phyloP scores from a whole-genome alignment of 2,113 vertebrate genomes.

The Anguilla rostrata region DNA sequence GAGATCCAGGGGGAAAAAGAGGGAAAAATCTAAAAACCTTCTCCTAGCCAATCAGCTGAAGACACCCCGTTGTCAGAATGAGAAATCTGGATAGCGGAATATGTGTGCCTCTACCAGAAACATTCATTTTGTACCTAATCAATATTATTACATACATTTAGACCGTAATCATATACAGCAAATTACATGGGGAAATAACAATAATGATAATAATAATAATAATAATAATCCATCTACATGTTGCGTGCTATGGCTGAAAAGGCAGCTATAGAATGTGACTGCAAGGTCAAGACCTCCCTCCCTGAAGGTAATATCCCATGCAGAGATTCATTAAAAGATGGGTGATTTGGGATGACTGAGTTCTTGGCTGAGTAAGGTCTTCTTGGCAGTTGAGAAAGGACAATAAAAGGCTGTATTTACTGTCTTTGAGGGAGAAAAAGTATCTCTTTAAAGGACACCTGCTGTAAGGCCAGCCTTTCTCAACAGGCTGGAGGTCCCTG shows the following conservation, averaged over 20 bases:
- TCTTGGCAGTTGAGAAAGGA: slow-evolving; percentile 3
- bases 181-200: background rate
- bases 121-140: background rate
- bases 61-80: background rate
- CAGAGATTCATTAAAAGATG: background rate
- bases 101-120: background rate
- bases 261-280: background rate
- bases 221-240: background rate
- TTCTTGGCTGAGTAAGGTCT: slow-evolving; percentile 20
- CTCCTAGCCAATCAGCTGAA: background rate
- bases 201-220: background rate
- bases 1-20: too few relatives aligned
- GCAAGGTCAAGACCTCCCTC: background rate
- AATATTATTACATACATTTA: background rate
- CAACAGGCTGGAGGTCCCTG: background rate
- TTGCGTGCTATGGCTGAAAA: background rate
- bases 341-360: slow-evolving; percentile 25
- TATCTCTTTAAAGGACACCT: background rate
- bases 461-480: slow-evolving; percentile 10
- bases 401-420: slow-evolving; percentile 24
- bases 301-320: background rate
- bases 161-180: background rate
- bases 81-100: background rate
- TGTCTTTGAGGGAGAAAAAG: background rate
- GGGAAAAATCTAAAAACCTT: too few relatives aligned